A percentile compares a stretch with the other conserved stretches of the same genome.
Conservation (phyloP, 2,888 invertebrate genomes). For the Morpho deidamia region DNA sequence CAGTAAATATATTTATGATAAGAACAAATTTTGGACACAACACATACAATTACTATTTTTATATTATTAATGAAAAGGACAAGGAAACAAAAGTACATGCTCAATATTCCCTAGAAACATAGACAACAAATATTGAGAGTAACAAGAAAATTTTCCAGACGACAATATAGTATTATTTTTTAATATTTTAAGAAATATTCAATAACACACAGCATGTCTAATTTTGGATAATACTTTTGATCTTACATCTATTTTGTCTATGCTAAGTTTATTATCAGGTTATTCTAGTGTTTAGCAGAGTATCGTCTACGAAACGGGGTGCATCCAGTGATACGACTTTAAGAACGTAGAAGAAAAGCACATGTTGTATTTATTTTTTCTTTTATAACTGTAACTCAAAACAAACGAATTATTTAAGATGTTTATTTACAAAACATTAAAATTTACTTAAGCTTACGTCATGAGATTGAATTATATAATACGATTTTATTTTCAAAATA, state of each 20-base stretch:
- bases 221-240: constrained; percentile 75
- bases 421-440: constrained; percentile 61
- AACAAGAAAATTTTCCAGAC: constrained; percentile 32
- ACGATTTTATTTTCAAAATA: constrained; percentile 33
- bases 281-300: constrained; percentile 60
- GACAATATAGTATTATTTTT: constrained; percentile 38
- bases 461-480: constrained; percentile 37
- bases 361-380: constrained; percentile 24
- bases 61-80: constrained; percentile 29
- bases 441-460: constrained; percentile 58
- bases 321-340: constrained; percentile 49
- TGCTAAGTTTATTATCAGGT: constrained; percentile 68
- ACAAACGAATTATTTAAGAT: constrained; percentile 43
- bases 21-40: constrained; percentile 32
- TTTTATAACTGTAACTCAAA: constrained; percentile 39
- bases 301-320: constrained; percentile 50
- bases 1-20: constrained; percentile 31
- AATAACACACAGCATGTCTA: constrained; percentile 71
- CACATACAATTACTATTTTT: constrained; percentile 28
- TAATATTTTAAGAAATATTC: constrained; percentile 52
- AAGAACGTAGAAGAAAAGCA: constrained; percentile 46
- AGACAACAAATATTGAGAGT: constrained; percentile 16
- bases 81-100: constrained; percentile 36
- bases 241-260: constrained; percentile 65
- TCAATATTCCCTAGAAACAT: constrained; percentile 34